These are phyloP conservation scores for Myotis lucifugus DNA, from an alignment of 2,113 vertebrate species.

Conservation along the genomic window DNA sequence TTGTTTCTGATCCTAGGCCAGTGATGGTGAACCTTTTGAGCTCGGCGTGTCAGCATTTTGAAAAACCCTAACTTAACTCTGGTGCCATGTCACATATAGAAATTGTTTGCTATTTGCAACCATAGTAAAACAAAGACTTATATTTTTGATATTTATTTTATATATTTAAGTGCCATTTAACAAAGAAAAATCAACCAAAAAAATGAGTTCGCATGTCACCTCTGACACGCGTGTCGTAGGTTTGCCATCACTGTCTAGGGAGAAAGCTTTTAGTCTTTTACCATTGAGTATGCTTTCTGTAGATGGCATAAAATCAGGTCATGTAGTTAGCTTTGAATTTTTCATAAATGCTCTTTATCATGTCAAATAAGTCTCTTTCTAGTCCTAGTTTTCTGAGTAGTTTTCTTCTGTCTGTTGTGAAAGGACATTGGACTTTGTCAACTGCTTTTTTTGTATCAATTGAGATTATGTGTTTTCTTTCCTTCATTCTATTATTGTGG, in stretches of 20 bases:
- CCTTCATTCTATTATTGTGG: background rate
- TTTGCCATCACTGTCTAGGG: too few species aligned
- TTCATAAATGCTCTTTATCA: background rate
- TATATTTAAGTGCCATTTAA: too few species aligned
- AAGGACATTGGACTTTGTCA: background rate
- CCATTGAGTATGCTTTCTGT: background rate
- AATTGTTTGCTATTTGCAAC: too few species aligned
- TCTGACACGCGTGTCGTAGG: too few species aligned
- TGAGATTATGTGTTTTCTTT: background rate
- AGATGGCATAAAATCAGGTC: background rate
- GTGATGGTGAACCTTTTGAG: too few species aligned
- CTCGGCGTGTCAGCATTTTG: too few species aligned
- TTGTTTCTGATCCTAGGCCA: background rate
- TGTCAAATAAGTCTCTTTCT: background rate
- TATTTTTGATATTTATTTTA: too few species aligned
- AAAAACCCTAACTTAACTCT: too few species aligned
- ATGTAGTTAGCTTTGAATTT: background rate
- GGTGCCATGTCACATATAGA: too few species aligned
- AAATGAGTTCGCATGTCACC: too few species aligned
- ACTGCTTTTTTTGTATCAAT: background rate
- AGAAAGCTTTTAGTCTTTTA: background rate
- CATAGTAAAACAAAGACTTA: too few species aligned
- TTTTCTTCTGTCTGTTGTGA: background rate
- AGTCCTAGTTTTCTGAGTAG: background rate
- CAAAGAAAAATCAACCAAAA: too few species aligned